phyloP scores from a whole-genome alignment of 1,140 invertebrate species.

The Drosophila prosaltans region DNA sequence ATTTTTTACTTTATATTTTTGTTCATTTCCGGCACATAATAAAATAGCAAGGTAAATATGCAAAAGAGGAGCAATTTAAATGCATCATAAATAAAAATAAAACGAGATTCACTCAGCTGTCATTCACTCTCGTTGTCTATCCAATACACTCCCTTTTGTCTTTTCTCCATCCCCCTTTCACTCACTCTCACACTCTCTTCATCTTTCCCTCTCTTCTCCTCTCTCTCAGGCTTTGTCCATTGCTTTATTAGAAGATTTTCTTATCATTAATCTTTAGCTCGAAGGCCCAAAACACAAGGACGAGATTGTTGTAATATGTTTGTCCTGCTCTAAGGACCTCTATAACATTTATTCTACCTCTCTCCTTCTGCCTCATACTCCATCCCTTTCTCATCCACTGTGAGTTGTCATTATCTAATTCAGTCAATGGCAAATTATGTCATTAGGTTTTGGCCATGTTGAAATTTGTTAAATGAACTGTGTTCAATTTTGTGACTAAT shows the following conservation, averaged over 20 bases:
- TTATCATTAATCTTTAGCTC: constrained; percentile 68
- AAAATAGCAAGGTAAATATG: constrained; percentile 79
- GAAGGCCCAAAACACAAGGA: constrained; percentile 35
- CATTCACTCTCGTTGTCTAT: constrained; percentile 15
- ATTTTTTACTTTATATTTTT: constrained; percentile 66
- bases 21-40: constrained; percentile 75
- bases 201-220: not conserved
- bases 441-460: constrained; percentile 63
- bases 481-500: constrained; percentile 73
- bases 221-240: not conserved
- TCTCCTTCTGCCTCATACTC: not conserved
- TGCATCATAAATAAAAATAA: constrained; percentile 61
- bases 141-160: constrained; percentile 4
- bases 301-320: constrained; percentile 33
- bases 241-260: constrained; percentile 58
- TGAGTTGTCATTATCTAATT: constrained; percentile 53
- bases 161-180: not conserved
- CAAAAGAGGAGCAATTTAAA: constrained; percentile 63
- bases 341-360: constrained; percentile 55
- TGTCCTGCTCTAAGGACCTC: constrained; percentile 38
- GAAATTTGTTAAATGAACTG: constrained; percentile 73
- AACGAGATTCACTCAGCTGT: constrained; percentile 23
- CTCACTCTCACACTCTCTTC: not conserved
- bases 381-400: not conserved
- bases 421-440: constrained; percentile 71